Percentiles rank a stretch among this genome's conserved stretches.
Conservation (phyloP, 2,888 invertebrate genomes). For the Oxytorus armatus region DNA sequence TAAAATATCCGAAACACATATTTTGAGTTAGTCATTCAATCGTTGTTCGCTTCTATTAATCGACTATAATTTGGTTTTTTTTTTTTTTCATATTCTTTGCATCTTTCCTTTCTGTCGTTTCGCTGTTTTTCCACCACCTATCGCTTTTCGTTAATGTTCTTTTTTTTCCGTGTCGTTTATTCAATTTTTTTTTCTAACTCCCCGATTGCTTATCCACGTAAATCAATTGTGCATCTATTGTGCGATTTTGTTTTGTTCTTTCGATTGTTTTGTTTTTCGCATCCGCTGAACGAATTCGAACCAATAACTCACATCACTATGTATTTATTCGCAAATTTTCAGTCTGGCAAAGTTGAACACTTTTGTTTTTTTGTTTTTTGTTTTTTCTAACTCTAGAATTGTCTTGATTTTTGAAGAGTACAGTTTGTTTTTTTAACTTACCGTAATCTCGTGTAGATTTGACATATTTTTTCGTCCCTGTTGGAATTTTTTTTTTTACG, state of each 20-base stretch:
- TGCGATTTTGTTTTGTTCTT: conserved; percentile 21
- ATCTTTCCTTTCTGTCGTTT: conserved; percentile 33
- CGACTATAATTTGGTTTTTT: conserved; percentile 28
- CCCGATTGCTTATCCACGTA: too few relatives aligned
- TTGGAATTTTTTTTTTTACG: neutral
- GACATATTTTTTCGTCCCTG: neutral
- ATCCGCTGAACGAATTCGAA: conserved; percentile 1
- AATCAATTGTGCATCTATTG: conserved; percentile 12
- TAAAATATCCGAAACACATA: conserved; percentile 78
- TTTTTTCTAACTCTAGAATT: neutral
- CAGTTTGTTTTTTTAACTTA: conserved; percentile 1
- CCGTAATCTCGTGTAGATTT: conserved; percentile 17
- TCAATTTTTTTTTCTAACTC: too few relatives aligned
- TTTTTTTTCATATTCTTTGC: conserved; percentile 17
- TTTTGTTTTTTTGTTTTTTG: neutral
- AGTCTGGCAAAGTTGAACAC: neutral
- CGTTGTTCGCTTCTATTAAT: conserved; percentile 67
- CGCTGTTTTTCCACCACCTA: conserved; percentile 34
- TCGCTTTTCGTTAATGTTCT: conserved; percentile 33
- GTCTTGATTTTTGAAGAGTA: neutral
- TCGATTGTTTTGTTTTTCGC: conserved; percentile 19
- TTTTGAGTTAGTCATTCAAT: conserved; percentile 79
- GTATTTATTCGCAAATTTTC: conserved; percentile 1
- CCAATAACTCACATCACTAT: neutral
- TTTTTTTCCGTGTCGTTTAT: conserved; percentile 29